Evolutionary conservation across 2,888 invertebrate genomes (phyloP).

Genomic region (Nomada ferruginata): DNA sequence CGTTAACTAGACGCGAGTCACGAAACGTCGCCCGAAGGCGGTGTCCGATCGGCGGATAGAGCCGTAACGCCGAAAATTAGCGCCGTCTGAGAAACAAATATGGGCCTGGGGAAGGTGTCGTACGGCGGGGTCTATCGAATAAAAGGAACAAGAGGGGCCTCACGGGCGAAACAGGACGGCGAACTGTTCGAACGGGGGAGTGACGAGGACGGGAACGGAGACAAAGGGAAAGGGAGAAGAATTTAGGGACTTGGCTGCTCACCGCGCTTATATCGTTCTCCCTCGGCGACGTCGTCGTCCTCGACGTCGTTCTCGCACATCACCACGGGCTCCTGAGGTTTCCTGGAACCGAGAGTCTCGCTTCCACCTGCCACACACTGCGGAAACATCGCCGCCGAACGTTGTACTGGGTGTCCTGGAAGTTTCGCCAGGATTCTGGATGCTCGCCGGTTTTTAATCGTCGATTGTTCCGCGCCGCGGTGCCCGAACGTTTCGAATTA

Average conservation of each 20-base stretch:
- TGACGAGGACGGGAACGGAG: slow-evolving; percentile 30
- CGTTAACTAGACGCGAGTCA: slow-evolving; percentile 59
- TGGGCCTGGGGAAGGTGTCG: slow-evolving; percentile 12
- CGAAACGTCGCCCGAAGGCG: slow-evolving; percentile 60
- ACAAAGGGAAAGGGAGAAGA: slow-evolving; percentile 59
- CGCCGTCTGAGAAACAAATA: slow-evolving; percentile 77
- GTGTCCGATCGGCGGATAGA: slow-evolving; percentile 74
- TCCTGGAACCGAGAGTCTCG: slow-evolving; percentile 78
- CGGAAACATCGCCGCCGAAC: slow-evolving; percentile 55
- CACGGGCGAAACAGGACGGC: slow-evolving; percentile 13
- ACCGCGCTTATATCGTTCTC: slow-evolving; percentile 50
- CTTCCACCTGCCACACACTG: slow-evolving; percentile 75
- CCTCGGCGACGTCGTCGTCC: slow-evolving; percentile 42
- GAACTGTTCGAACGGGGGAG: neutral
- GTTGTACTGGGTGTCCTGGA: slow-evolving; percentile 72
- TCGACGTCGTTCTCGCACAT: slow-evolving; percentile 62
- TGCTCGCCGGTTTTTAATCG: neutral
- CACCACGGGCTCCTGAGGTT: slow-evolving; percentile 74
- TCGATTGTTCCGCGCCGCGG: neutral
- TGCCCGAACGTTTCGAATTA: neutral
- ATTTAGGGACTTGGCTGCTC: slow-evolving; percentile 52
- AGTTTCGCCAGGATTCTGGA: slow-evolving; percentile 41
- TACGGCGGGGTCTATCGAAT: slow-evolving; percentile 33
- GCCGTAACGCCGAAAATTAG: slow-evolving; percentile 79
- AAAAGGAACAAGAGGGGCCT: slow-evolving; percentile 26